Percentiles rank a stretch among this genome's conserved stretches.
phyloP scores from a whole-genome alignment of 2,113 vertebrate genomes.

The Lipophrys pholis region DNA sequence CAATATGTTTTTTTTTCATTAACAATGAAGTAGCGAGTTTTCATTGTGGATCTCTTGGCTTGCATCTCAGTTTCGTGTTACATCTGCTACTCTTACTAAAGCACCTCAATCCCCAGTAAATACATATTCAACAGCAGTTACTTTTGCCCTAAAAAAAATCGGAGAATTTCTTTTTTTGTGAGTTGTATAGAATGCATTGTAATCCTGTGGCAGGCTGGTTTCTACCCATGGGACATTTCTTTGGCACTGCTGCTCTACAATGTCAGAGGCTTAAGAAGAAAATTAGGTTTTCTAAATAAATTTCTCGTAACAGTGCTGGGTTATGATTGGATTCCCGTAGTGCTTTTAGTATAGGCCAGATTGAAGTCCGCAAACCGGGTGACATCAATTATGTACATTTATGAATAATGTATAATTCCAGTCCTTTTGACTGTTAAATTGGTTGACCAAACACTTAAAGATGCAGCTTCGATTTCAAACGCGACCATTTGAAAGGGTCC shows the following conservation, averaged over 20 bases:
- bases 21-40: too few relatives aligned
- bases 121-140: too few relatives aligned
- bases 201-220: too few relatives aligned
- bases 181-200: too few relatives aligned
- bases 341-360: neutral
- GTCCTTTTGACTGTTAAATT: neutral
- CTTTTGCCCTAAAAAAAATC: too few relatives aligned
- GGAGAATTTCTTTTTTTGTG: too few relatives aligned
- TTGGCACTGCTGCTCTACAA: neutral
- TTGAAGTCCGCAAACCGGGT: neutral
- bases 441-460: neutral
- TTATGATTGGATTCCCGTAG: slow-evolving; percentile 14
- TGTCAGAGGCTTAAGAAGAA: slow-evolving; percentile 15
- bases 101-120: too few relatives aligned
- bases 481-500: neutral
- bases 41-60: too few relatives aligned
- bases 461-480: neutral
- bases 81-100: too few relatives aligned
- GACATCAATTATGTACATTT: neutral
- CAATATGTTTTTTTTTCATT: too few relatives aligned
- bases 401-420: neutral
- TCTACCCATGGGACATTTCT: too few relatives aligned
- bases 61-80: too few relatives aligned
- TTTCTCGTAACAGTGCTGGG: neutral
- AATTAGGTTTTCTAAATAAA: neutral